Evolutionary conservation across 2,113 vertebrate species (phyloP), one percentile per base, ranked within the genome.

Genomic region (Chloebia gouldiae): DNA sequence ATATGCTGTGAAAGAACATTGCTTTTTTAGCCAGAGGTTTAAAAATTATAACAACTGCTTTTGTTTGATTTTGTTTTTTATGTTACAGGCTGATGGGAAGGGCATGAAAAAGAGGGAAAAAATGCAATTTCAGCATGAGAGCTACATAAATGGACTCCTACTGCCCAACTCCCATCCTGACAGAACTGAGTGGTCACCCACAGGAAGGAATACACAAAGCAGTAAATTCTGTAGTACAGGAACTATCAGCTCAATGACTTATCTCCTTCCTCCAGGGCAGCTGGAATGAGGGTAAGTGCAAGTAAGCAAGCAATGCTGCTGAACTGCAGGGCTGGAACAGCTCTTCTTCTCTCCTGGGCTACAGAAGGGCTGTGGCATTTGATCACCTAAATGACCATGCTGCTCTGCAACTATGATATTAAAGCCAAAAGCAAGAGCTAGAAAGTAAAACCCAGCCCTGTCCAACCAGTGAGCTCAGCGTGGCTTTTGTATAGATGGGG

Each of bases 361-460:
- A 6, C 1, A 0, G 30, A 63, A 65, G 2, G 66, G 35, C n/a
- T 10, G 6, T 40, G n/a, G 51, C 13, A 15, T 61, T 54, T 66
- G 40, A 31, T 63, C 27, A 1, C 4, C n/a, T 18, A 39, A 50
- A 30, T 11, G 61, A 23, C 27, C 40, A 51, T 0, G 0, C 33
- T 45, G 42, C 19, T 24, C 4, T 27, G 37, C 15, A 37, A 51
- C 39, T 7, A 40, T 0, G 0, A 2, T 18, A 47, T 20, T 47
- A 27, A 78, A 68, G 50, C 45, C 61, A 84, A 33, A 61, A 68
- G 50, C 54, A 60, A 84, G 50, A 4, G 2, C 27, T 51, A 27
- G 59, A 85, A 92, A 73, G 80, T 11, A 49, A 59, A 85, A 25
- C 13, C 21, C 59, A 76, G 28, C 4, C 50, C 31, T 56, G 56